Percentiles rank a stretch among this genome's conserved stretches.
Evolutionary conservation across 1,140 invertebrate genomes (phyloP).

Genomic region (Wasmannia auropunctata): DNA sequence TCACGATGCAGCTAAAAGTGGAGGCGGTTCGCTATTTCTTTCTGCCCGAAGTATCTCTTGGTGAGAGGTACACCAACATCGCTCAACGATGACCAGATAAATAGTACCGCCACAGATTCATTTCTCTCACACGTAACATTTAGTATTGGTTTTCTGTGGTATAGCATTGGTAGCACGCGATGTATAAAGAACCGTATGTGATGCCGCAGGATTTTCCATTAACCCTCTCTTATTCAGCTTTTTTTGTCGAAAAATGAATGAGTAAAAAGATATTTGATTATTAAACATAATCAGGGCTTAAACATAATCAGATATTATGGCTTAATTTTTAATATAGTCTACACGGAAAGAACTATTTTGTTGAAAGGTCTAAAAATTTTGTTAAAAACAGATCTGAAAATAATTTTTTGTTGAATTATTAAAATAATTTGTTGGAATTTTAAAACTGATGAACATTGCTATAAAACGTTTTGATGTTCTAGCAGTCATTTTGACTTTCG

Average conservation of each 20-base stretch:
- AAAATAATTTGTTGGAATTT: too few species aligned
- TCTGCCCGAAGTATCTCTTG: conserved; percentile 10
- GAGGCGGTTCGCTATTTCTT: neutral
- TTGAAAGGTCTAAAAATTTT: too few species aligned
- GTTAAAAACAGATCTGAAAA: too few species aligned
- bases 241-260: neutral
- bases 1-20: conserved; percentile 20
- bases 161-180: conserved; percentile 5
- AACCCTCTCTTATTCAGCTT: neutral
- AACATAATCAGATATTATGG: neutral
- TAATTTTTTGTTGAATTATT: too few species aligned
- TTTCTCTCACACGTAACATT: conserved; percentile 51
- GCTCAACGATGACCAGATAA: conserved; percentile 43
- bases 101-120: conserved; percentile 31
- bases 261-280: neutral
- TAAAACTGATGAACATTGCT: too few species aligned
- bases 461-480: too few species aligned
- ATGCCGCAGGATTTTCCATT: conserved; percentile 3
- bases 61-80: conserved; percentile 7
- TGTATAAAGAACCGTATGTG: neutral
- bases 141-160: conserved; percentile 45
- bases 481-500: too few species aligned
- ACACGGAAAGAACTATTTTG: too few species aligned
- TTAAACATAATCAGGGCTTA: too few species aligned
- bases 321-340: neutral